Conservation (phyloP, 2,797 vertebrate genomes). For the Antrozous pallidus region DNA sequence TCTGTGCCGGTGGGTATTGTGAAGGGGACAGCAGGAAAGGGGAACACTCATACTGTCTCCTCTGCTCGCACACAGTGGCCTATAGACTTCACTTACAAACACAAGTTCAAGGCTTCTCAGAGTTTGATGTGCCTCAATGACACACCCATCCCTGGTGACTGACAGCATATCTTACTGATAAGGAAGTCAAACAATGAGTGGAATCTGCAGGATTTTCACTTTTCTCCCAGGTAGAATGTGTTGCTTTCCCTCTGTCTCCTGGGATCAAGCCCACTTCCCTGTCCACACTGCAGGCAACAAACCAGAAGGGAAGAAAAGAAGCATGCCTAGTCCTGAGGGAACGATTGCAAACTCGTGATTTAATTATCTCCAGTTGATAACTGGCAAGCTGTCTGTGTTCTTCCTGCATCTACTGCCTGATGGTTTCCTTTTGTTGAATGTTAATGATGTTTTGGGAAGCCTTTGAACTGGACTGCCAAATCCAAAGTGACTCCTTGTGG, state of each 20-base stretch:
- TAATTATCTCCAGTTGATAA: conserved; percentile 1
- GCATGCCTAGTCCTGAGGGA: not conserved
- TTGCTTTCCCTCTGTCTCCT: not conserved
- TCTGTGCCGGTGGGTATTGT: not conserved
- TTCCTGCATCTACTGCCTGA: not conserved
- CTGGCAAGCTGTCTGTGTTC: not conserved
- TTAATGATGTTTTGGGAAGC: not conserved
- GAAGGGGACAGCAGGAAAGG: fast-evolving
- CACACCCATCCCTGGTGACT: fast-evolving
- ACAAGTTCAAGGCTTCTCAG: not conserved
- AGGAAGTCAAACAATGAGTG: not conserved
- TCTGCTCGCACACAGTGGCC: not conserved
- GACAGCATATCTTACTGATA: not conserved
- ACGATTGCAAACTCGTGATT: not conserved
- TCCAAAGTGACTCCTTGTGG: not conserved
- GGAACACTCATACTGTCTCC: not conserved
- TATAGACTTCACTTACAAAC: not conserved
- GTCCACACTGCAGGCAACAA: not conserved
- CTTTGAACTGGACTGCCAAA: not conserved
- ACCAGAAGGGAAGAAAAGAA: not conserved
- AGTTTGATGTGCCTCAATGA: fast-evolving
- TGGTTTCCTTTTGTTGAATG: not conserved
- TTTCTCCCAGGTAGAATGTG: not conserved
- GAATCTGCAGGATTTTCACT: not conserved
- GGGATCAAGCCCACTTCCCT: not conserved